Evolutionary conservation across 2,888 invertebrate species (phyloP).

Genomic region (Punctoribates punctum): DNA sequence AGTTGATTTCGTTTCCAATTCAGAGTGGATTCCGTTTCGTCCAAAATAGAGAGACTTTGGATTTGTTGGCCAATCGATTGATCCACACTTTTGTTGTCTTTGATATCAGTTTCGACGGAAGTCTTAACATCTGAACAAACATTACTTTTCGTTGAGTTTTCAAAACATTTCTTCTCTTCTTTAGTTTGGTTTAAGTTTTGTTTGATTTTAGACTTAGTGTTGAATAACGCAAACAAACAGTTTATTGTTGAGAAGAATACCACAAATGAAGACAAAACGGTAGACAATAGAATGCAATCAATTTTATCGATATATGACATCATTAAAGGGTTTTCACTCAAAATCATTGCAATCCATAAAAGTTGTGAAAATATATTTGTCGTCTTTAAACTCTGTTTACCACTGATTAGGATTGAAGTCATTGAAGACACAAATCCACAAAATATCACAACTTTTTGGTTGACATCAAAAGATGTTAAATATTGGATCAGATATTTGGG

Average conservation of each 20-base stretch:
- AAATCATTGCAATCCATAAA: neutral
- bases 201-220: neutral
- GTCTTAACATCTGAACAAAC: neutral
- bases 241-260: neutral
- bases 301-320: neutral
- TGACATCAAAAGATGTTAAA: neutral
- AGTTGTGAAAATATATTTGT: neutral
- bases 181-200: neutral
- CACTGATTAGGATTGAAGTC: neutral
- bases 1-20: neutral
- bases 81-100: neutral
- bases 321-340: neutral
- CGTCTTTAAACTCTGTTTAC: neutral
- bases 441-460: neutral
- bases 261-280: neutral
- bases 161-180: neutral
- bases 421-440: neutral
- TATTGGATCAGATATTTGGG: neutral
- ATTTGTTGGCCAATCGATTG: conserved; percentile 26
- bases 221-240: conserved; percentile 2
- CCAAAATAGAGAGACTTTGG: conserved; percentile 10
- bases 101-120: neutral
- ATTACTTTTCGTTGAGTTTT: neutral
- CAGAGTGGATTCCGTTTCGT: neutral
- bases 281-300: neutral